Base-by-base conservation (phyloP, 2,888 invertebrate genomes). In the Troglohyphantes excavatus region DNA sequence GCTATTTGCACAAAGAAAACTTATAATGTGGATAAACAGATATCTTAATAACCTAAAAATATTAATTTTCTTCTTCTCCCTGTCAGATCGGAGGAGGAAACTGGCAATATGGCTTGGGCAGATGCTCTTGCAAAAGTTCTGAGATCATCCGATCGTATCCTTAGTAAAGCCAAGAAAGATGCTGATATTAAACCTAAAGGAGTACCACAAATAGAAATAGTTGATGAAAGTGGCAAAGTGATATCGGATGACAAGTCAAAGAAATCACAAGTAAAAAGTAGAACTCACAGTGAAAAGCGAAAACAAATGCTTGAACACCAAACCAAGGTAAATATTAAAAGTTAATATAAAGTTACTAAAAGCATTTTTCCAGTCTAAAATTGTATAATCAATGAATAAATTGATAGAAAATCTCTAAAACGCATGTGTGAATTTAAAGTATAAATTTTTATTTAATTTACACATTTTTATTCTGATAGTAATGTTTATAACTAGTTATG, bases 41-140 rank as follows among this genome's bases (percentile, higher is more conserved):
- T n/a, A n/a, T n/a, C n/a, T n/a, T n/a, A n/a, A n/a, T n/a, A n/a
- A n/a, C n/a, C n/a, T n/a, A n/a, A n/a, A n/a, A n/a, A n/a, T n/a
- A n/a, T n/a, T n/a, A n/a, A 39, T 39, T 39, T 39, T 39, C 13
- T 39, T 39, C 39, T 11, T 11, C 7, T 39, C 7, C 7, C 13
- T 53, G 9, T 53, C 53, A 53, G 53, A 17, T 53, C 53, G 1
- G 53, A 92, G 6, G 53, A 61, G 7, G 23, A 26, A 7, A 26
- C 2, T 9, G 91, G 91, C 26, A 92, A 92, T 93, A 94, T 95
- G 91, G 96, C 96, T 2, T 97, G 97, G 97, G 97, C 96, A 1
- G 96, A 97, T 94, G 97, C 96, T 0, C 95, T 97, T 93, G 94
- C 96, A 7, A 97, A 97, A 93, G 96, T 97, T 91, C 94, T 97